A percentile compares a stretch with the other conserved stretches of the same genome.
Conservation (phyloP, 2,113 vertebrate species). For the Ovis canadensis region DNA sequence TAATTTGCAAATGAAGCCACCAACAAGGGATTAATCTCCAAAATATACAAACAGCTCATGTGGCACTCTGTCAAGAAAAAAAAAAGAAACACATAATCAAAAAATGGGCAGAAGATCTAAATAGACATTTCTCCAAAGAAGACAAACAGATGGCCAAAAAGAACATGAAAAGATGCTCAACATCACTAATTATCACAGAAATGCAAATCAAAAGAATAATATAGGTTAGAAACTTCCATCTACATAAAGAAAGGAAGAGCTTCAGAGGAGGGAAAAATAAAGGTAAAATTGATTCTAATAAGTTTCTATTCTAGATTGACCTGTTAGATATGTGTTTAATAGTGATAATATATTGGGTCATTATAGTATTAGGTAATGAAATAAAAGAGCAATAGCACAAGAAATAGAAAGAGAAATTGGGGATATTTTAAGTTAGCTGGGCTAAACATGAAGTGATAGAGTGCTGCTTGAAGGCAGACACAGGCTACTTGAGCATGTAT, state of each 20-base stretch:
- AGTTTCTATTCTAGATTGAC: background rate
- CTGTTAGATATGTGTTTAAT: background rate
- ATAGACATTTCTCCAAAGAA: background rate
- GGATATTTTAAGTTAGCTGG: background rate
- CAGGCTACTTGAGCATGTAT: background rate
- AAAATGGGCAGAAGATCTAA: background rate
- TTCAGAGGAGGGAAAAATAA: background rate
- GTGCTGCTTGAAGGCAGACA: background rate
- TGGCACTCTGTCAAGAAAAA: background rate
- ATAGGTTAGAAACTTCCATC: background rate
- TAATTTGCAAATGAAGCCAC: background rate
- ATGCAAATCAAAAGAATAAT: background rate
- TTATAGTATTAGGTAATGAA: background rate
- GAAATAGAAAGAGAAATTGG: background rate
- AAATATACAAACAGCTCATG: background rate
- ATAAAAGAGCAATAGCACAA: background rate
- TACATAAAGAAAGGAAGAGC: background rate
- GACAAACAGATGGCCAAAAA: background rate
- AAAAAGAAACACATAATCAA: background rate
- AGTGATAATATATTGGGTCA: background rate
- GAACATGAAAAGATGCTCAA: background rate
- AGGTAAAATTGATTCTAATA: background rate
- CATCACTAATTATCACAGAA: background rate
- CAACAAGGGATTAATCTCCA: background rate
- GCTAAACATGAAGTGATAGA: background rate